Base-by-base conservation (phyloP, 2,797 vertebrate genomes). In the Phrynocephalus guinanensis region DNA sequence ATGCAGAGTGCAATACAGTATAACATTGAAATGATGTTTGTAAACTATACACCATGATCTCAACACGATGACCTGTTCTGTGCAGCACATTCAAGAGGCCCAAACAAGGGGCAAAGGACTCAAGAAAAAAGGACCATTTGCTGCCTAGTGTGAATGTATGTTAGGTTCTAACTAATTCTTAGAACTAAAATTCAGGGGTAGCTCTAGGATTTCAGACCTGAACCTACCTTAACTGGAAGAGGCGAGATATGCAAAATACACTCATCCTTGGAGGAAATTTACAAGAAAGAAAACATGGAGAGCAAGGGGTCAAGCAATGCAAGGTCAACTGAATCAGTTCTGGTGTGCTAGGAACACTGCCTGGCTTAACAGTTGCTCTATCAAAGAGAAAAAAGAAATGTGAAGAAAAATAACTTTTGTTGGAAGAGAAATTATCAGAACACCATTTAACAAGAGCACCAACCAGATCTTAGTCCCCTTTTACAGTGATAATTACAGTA, bases 11-110 rank as follows among this genome's bases (percentile, higher is more conserved):
- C 38, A 44, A 44, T 30, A 10, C 48, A 82, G 38, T 44, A 85
- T 11, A 86, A 28, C 75, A 84, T 44, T 83, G 28, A 13, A 70
- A 79, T 6, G 1, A 89, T 87, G 82, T 86, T 28, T 38, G 2
- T 72, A 22, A 71, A 63, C 6, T 87, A 83, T 1, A 48, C 75
- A 79, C 24, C 2, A 67, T 67, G 50, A 75, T 86, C 16, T 28
- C 48, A 52, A 33, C 60, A 10, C 84, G 16, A 77, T 0, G 81
- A 91, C 80, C 26, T 72, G 28, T 48, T 38, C 15, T 63, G 68
- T 80, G n/a, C 30, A 5, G n/a, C 20, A 30, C 10, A 44, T 79
- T 52, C 75, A 63, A 44, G 50, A 63, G 77, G 26, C 7, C 33
- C 33, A 73, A 75, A 52, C 1, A 75, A 28, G 7, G 71, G 44